Conservation (phyloP, 30 jellyfish, hydroid and myxozoan species). For the Mastigias papua region DNA sequence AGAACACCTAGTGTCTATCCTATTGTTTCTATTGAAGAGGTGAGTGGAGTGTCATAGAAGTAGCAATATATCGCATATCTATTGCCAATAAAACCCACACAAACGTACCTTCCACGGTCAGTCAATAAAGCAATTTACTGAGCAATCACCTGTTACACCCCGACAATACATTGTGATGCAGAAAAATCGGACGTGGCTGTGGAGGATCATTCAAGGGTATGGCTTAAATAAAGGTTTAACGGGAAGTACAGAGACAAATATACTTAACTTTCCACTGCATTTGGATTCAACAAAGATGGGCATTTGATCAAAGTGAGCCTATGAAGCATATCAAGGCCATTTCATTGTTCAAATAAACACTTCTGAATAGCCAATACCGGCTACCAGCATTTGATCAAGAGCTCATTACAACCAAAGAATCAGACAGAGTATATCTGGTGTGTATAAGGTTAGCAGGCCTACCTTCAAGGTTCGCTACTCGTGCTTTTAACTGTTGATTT, state of each 20-base stretch:
- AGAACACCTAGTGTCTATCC: no score
- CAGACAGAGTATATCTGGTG: background rate
- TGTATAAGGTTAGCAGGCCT: conserved; percentile 1
- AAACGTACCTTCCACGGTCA: no score
- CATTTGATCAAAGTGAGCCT: background rate
- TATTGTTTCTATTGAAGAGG: no score
- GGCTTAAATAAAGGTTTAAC: background rate
- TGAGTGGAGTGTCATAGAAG: no score
- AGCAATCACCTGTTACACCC: no score
- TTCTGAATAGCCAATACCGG: background rate
- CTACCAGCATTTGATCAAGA: background rate
- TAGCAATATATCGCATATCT: no score
- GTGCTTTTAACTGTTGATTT: conserved; percentile 80
- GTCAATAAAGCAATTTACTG: no score
- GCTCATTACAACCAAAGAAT: background rate
- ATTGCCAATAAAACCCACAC: no score
- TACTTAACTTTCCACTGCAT: no score
- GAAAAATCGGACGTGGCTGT: background rate
- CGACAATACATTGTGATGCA: no score
- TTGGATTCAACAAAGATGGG: background rate
- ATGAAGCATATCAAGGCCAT: background rate
- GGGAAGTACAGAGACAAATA: background rate
- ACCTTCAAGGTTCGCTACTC: conserved; percentile 79
- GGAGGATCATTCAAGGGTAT: background rate
- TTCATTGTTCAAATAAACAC: background rate